Evolutionary conservation across 2,888 invertebrate genomes (phyloP).

Genomic region (Rapana venosa): DNA sequence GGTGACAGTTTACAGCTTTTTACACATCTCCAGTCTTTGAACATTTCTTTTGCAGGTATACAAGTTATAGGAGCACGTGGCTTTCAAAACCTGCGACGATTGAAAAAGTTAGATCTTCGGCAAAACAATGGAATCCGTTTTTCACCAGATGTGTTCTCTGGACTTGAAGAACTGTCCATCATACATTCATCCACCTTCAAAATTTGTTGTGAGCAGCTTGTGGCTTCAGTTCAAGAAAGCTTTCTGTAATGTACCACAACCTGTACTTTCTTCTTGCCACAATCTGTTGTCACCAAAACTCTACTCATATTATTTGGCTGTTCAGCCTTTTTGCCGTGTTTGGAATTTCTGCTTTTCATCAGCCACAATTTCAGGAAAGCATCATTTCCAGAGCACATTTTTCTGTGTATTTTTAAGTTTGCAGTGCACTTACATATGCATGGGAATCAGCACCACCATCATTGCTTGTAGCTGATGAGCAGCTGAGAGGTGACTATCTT

Average conservation of each 20-base stretch:
- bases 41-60: not conserved
- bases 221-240: not conserved
- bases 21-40: not conserved
- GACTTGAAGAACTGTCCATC: not conserved
- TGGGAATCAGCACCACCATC: not conserved
- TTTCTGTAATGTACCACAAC: not conserved
- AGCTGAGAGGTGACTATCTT: not conserved
- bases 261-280: not conserved
- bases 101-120: not conserved
- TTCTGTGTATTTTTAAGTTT: not conserved
- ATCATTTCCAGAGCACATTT: not conserved
- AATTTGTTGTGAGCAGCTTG: not conserved
- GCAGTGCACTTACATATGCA: not conserved
- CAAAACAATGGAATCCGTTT: not conserved
- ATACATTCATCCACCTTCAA: not conserved
- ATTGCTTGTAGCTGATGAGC: not conserved
- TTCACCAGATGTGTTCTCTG: not conserved
- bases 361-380: not conserved
- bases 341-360: not conserved
- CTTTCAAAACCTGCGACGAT: not conserved
- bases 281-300: not conserved
- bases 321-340: not conserved
- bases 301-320: not conserved
- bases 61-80: not conserved
- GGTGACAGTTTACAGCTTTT: not conserved